Evolutionary conservation across 2,797 vertebrate genomes (phyloP), one percentile per base, ranked within the genome.

Genomic region (Onychomys leucogaster): DNA sequence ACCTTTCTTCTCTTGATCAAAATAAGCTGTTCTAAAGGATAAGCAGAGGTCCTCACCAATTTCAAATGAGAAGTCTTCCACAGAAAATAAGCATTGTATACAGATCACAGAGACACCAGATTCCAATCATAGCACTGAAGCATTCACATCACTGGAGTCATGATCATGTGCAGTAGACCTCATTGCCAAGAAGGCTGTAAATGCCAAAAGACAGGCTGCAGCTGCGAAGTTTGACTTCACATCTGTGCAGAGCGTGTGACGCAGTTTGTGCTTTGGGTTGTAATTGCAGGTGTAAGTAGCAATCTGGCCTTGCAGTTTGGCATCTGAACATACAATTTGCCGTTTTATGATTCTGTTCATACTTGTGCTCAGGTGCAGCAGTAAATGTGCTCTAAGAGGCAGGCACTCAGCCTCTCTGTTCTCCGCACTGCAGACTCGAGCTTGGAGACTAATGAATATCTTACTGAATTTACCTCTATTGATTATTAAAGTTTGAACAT

Each of bases 251-350:
- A 90, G 57, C 32, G 11, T 82, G 21, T 3, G 10, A 80, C 25
- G 61, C n/a, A 4, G 73, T 6, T 12, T 92, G 90, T 55, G 23
- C 92, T 94, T 85, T 37, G 67, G 17, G 73, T 37, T 91, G 67
- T 81, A 95, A 94, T 73, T 96, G 82, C 94, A 96, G 95, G 85
- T 97, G 57, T 93, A 86, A 95, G 86, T 89, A 95, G 57, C 92
- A 97, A 52, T 96, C 85, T 83, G 37, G 49, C 41, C 84, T 92
- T 95, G 41, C 19, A 71, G n/a, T 65, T 87, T 96, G 94, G 92
- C 94, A 67, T 92, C 89, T 71, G 88, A 95, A 93, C 63, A 29
- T n/a, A 34, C 67, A 89, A 29, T 94, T 90, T 96, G 29, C 92
- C 63, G n/a, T 61, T 96, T 94, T 92, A 95, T 4, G 32, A 71